Base-by-base conservation (phyloP, 2,797 vertebrate genomes). In the Enteromius fasciolatus region DNA sequence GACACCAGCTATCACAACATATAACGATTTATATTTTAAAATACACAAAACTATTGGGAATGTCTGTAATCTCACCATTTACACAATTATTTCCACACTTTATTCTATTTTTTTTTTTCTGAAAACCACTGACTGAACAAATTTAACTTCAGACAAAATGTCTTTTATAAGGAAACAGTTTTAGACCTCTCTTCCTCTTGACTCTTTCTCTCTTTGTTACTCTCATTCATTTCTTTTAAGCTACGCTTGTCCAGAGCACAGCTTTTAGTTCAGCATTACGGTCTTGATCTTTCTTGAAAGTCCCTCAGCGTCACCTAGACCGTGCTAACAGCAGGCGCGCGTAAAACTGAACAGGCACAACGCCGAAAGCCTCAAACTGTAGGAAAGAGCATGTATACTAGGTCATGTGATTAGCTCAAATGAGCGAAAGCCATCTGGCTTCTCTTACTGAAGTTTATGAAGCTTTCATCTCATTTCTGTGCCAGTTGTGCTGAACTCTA, bases 341-440 rank as follows among this genome's bases (percentile, higher is more conserved):
- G 61, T 28, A 36, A 52, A 74, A 39, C n/a, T 25, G 15, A 81
- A 66, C n/a, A 74, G 15, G 44, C 61, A 10, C 59, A 75, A 18
- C 20, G 23, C 44, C 5, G 28, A 63, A 81, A 46, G 18, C 57
- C 25, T 31, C 39, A 66, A 50, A 78, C 48, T 54, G 31, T 41
- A 82, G 41, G 31, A 61, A 7, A 50, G 36, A 12, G 15, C 0
- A 1, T 52, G 33, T 75, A 28, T 44, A 4, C 33, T 2, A 75
- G 72, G 73, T 82, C 73, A 68, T 76, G 72, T 76, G 46, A 64
- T 76, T 76, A 28, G 36, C 36, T 76, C 59, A 44, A 57, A 76
- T 82, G 59, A 76, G 63, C 25, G 31, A 12, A 41, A 57, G 39
- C 63, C 73, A 82, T 69, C 81, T 82, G 81, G 72, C 63, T 76